Evolutionary conservation across 1,140 invertebrate species (phyloP).

Genomic region (Drosophila arawakana): DNA sequence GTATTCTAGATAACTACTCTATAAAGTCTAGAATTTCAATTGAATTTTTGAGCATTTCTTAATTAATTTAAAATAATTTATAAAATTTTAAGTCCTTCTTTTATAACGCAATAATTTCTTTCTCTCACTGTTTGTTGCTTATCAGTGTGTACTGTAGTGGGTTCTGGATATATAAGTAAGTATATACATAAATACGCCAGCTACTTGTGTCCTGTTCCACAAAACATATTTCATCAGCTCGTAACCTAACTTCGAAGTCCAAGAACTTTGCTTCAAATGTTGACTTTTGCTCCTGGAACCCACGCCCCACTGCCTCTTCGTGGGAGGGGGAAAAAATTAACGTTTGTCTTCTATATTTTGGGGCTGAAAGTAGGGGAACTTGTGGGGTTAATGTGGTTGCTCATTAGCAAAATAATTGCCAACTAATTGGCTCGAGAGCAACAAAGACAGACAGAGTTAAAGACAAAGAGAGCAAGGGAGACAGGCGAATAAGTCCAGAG

Average conservation of each 20-base stretch:
- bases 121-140: not conserved
- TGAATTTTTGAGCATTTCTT: too few relatives aligned
- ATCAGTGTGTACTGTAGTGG: constrained; percentile 18
- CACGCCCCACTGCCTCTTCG: not conserved
- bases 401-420: constrained; percentile 72
- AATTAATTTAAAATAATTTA: too few relatives aligned
- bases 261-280: constrained; percentile 5
- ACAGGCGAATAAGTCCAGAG: not conserved
- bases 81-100: too few relatives aligned
- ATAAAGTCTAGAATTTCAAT: too few relatives aligned
- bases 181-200: constrained; percentile 10
- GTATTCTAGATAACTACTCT: too few relatives aligned
- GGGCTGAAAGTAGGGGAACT: not conserved
- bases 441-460: not conserved
- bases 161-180: constrained; percentile 6
- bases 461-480: too few relatives aligned
- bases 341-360: constrained; percentile 33
- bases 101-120: too few relatives aligned
- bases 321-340: constrained; percentile 19
- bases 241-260: constrained; percentile 16
- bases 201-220: constrained; percentile 10
- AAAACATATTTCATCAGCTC: constrained; percentile 46
- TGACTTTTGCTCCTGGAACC: constrained; percentile 12
- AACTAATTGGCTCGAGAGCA: constrained; percentile 63
- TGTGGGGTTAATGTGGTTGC: constrained; percentile 60